Conservation (phyloP, 2,113 vertebrate species). For the rat (Rattus norvegicus) region DNA sequence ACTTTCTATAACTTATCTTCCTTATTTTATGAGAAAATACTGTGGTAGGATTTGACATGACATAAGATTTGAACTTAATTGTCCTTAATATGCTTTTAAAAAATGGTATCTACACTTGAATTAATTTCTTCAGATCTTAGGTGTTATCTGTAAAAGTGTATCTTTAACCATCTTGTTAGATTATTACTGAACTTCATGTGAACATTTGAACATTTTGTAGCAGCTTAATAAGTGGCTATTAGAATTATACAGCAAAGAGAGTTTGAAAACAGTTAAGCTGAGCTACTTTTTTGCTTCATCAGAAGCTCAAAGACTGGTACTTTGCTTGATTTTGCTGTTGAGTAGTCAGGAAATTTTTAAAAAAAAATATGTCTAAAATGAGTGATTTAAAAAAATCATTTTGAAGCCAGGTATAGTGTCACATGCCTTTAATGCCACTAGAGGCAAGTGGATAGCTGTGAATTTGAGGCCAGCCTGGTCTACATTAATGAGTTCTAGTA, state of each 20-base stretch:
- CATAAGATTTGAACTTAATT: slow-evolving; percentile 1
- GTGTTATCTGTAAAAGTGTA: slow-evolving; percentile 37
- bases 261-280: slow-evolving; percentile 19
- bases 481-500: neutral
- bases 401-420: neutral
- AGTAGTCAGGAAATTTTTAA: neutral
- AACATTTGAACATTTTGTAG: slow-evolving; percentile 33
- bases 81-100: slow-evolving; percentile 31
- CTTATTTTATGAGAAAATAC: slow-evolving; percentile 26
- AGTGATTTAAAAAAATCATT: neutral
- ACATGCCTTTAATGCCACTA: neutral
- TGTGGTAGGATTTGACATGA: neutral
- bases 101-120: neutral
- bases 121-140: slow-evolving; percentile 1
- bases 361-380: neutral
- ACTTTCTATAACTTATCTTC: slow-evolving; percentile 34
- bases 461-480: neutral
- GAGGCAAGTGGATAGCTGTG: neutral
- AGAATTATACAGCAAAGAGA: slow-evolving; percentile 2
- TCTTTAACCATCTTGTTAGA: neutral
- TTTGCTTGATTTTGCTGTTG: slow-evolving; percentile 40
- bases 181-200: neutral
- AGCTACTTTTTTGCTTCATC: slow-evolving; percentile 42
- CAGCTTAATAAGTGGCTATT: slow-evolving; percentile 19
- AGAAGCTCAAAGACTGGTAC: neutral